Evolutionary conservation across 2,888 invertebrate genomes (phyloP).

Genomic region (Drosophila rubida): DNA sequence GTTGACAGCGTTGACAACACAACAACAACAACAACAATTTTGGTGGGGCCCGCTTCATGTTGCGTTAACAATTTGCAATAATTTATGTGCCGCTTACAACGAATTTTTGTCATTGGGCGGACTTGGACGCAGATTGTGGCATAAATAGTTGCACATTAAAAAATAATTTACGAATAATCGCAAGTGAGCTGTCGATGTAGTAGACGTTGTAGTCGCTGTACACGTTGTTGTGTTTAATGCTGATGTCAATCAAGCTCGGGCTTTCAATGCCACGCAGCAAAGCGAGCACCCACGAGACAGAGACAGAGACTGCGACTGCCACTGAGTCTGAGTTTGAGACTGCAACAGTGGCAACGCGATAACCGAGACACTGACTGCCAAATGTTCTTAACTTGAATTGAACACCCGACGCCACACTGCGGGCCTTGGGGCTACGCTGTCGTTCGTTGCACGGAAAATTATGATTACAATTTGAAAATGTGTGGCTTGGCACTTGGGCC

Average conservation of each 20-base stretch:
- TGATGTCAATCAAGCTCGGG: slow-evolving; percentile 24
- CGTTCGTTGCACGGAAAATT: slow-evolving; percentile 34
- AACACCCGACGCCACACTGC: slow-evolving; percentile 37
- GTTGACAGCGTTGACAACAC: slow-evolving; percentile 37
- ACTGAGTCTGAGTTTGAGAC: slow-evolving; percentile 6
- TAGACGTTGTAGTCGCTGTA: not conserved
- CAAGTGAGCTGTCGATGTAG: slow-evolving; percentile 19
- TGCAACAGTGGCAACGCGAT: slow-evolving; percentile 8
- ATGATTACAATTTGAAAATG: slow-evolving; percentile 40
- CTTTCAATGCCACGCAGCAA: slow-evolving; percentile 44
- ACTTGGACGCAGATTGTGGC: slow-evolving; percentile 10
- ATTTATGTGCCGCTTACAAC: slow-evolving; percentile 55
- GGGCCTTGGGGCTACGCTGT: slow-evolving; percentile 53
- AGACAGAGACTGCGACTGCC: slow-evolving; percentile 3
- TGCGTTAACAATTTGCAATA: slow-evolving; percentile 59
- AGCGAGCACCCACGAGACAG: slow-evolving; percentile 39
- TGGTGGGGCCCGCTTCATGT: slow-evolving; percentile 32
- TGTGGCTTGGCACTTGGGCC: slow-evolving; percentile 30
- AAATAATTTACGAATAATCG: slow-evolving; percentile 36
- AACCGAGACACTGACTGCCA: slow-evolving; percentile 51
- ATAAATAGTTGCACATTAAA: slow-evolving; percentile 63
- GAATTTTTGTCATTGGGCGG: slow-evolving; percentile 56
- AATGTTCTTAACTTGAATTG: slow-evolving; percentile 62
- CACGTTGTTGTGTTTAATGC: slow-evolving; percentile 14
- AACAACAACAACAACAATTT: slow-evolving; percentile 14